Evolutionary conservation across 1,140 invertebrate genomes (phyloP), one percentile per base, ranked within the genome.

Genomic region (Ericerus pela): DNA sequence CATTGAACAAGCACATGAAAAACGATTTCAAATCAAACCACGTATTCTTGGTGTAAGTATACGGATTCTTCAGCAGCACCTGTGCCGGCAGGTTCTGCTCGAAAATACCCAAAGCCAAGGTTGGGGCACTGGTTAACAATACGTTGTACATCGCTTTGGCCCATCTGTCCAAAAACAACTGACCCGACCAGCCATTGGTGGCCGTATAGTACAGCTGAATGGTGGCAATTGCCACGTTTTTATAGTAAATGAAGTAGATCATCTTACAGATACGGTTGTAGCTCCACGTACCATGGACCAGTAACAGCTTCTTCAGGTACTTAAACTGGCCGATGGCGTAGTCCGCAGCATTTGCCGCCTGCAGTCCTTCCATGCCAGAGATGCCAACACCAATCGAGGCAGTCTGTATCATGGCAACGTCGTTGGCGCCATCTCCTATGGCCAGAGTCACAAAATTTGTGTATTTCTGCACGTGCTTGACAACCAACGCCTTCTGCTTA

Each of bases 371-470:
- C 65, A 89, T 85, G 0, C 94, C 94, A 1, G 88, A 92, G 54
- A 98, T 87, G 38, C 84, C 84, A 12, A 99, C 82, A 5, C 95
- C 95, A 10, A 99, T 85, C 69, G 97, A 90, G 1, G 94, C 95
- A 31, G 88, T 92, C 68, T 97, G 88, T 60, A 97, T 96, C 94
- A 97, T 97, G 37, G 88, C 91, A 0, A 97, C 94, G 69, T 98
- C 94, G 72, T 97, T 97, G 12, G 92, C 91, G 24, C 92, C 93
- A 72, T 96, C 92, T 1, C 91, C 76, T 72, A 64, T n/a, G 59
- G 58, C 64, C 1, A 79, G 78, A 22, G 56, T 58, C 10, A 58
- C 56, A 29, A 47, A 31, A 20, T 33, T 43, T 2, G 56, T 54
- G 11, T 43, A 16, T 20, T 54, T 54, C 11, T 52, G 37, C 16